Evolutionary conservation across 2,797 vertebrate genomes (phyloP).

Genomic region (Onychomys arenicola): DNA sequence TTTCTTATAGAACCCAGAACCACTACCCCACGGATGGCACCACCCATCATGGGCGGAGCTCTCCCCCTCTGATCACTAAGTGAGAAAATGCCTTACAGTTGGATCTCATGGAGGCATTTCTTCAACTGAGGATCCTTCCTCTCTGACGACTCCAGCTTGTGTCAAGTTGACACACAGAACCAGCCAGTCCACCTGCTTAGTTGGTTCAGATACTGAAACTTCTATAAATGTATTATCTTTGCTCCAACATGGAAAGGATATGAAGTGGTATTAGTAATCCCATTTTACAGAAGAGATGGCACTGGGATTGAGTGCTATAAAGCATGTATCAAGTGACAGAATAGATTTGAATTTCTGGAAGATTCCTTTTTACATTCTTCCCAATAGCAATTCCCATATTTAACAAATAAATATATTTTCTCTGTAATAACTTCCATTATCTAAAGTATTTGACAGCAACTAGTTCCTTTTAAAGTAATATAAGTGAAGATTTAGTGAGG

Average conservation of each 20-base stretch:
- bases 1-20: background rate
- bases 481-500: constrained; percentile 44
- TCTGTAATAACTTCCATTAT: constrained; percentile 44
- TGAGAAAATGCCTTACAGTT: background rate
- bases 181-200: background rate
- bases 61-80: background rate
- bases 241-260: constrained; percentile 11
- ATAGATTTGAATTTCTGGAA: constrained; percentile 12
- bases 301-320: background rate
- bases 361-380: constrained; percentile 15
- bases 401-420: constrained; percentile 47
- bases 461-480: constrained; percentile 58
- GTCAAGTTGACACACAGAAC: background rate
- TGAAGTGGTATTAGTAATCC: constrained; percentile 25
- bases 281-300: background rate
- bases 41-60: background rate
- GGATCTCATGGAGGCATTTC: background rate
- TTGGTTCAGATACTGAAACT: background rate
- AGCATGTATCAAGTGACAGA: background rate
- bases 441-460: background rate
- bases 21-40: background rate
- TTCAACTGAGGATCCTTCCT: background rate
- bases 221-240: background rate
- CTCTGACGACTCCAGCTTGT: background rate
- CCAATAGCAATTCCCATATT: constrained; percentile 4